phyloP scores from a whole-genome alignment of 2,888 invertebrate species.

The Orchestes rusci region DNA sequence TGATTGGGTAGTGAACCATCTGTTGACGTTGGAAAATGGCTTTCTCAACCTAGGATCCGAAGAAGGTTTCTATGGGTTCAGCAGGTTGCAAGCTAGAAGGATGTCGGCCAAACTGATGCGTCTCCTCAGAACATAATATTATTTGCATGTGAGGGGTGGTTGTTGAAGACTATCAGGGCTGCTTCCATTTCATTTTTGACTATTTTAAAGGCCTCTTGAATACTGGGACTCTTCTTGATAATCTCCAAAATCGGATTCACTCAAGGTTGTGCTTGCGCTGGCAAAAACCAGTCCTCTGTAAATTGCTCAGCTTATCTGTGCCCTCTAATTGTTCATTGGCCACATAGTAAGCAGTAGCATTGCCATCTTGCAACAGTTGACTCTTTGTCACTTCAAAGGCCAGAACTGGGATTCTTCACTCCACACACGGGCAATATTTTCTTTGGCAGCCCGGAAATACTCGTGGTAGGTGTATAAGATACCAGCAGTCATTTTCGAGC shows the following conservation, averaged over 20 bases:
- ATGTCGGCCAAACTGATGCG: constrained; percentile 94
- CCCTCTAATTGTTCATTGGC: constrained; percentile 79
- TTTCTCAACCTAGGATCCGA: constrained; percentile 61
- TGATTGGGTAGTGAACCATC: too few species aligned
- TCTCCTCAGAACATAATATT: too few species aligned
- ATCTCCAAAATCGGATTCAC: constrained; percentile 94
- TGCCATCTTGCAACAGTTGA: constrained; percentile 83
- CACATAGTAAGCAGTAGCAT: constrained; percentile 92
- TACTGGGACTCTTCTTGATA: constrained; percentile 63
- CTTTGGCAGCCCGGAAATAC: constrained; percentile 97
- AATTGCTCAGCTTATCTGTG: constrained; percentile 69
- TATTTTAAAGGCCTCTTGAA: constrained; percentile 52
- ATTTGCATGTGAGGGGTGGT: constrained; percentile 70
- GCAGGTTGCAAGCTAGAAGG: constrained; percentile 76
- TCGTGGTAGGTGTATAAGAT: constrained; percentile 95
- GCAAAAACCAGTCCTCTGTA: constrained; percentile 95
- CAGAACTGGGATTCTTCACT: too few species aligned
- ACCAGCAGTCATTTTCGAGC: constrained; percentile 62
- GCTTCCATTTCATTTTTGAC: constrained; percentile 78
- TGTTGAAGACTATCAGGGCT: constrained; percentile 67
- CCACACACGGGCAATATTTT: too few species aligned
- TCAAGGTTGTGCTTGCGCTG: constrained; percentile 92
- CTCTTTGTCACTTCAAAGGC: constrained; percentile 89
- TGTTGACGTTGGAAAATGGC: constrained; percentile 67
- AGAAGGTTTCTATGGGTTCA: constrained; percentile 76